Conservation (phyloP, 2,797 vertebrate genomes). For the Urophycis tenuis region DNA sequence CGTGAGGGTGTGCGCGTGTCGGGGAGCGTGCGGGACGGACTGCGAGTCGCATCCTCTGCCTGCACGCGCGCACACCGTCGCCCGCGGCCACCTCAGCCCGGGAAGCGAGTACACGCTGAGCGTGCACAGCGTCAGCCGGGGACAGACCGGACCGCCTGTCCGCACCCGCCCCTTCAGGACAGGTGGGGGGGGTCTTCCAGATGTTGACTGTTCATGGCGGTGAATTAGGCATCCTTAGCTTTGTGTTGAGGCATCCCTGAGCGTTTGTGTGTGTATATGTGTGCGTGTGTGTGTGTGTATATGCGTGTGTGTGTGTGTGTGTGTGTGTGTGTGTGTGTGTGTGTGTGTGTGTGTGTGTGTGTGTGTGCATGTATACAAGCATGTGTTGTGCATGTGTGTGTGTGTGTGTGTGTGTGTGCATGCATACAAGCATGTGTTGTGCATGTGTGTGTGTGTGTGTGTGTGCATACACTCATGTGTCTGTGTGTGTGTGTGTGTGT, state of each 20-base stretch:
- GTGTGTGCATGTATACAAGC: not conserved
- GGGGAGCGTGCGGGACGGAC: not conserved
- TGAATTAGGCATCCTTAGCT: too few relatives aligned
- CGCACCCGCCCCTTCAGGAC: conserved; percentile 67
- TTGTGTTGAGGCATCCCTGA: too few relatives aligned
- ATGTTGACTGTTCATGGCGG: too few relatives aligned
- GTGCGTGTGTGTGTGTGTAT: too few relatives aligned
- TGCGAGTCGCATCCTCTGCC: not conserved
- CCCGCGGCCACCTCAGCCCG: conserved; percentile 34
- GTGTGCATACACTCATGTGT: not conserved
- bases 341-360: conserved; percentile 7
- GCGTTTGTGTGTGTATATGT: too few relatives aligned
- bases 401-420: too few relatives aligned
- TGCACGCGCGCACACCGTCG: not conserved
- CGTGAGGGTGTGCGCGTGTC: not conserved
- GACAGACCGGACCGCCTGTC: conserved; percentile 66
- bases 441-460: too few relatives aligned
- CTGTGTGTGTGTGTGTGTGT: not conserved
- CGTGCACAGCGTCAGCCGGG: conserved; percentile 68
- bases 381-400: conserved; percentile 4
- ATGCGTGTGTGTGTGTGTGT: too few relatives aligned
- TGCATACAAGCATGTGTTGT: too few relatives aligned
- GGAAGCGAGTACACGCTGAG: conserved; percentile 73
- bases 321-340: not conserved
- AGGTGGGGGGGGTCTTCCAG: too few relatives aligned